Conservation (phyloP, 2,113 vertebrate species). For the Crypturellus undulatus region DNA sequence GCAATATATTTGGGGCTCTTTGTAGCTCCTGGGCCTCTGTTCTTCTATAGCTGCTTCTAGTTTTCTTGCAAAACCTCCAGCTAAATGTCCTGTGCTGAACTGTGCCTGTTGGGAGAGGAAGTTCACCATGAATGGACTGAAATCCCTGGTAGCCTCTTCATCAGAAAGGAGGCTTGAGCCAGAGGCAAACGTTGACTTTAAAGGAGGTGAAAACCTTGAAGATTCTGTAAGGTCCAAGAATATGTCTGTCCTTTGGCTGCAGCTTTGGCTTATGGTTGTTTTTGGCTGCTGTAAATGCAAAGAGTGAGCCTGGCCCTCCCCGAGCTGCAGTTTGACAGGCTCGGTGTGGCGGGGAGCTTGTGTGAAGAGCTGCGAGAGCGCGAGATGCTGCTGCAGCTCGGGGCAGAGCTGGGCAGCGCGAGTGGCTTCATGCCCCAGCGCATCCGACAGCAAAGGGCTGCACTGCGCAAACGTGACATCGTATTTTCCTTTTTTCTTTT, state of each 20-base stretch:
- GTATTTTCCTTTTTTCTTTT: background rate
- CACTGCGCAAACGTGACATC: background rate
- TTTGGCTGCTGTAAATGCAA: background rate
- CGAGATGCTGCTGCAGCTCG: background rate
- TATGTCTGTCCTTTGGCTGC: background rate
- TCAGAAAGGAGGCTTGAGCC: background rate
- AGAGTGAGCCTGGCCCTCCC: background rate
- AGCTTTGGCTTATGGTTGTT: fast-evolving
- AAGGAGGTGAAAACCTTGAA: background rate
- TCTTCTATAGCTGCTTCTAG: slow-evolving; percentile 3
- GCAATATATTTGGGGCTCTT: slow-evolving; percentile 5
- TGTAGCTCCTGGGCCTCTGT: background rate
- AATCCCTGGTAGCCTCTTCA: background rate
- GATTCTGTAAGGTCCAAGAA: background rate
- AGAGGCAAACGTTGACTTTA: background rate
- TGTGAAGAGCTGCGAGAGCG: background rate
- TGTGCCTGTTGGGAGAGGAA: background rate
- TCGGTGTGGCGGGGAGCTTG: background rate
- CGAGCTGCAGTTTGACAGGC: background rate
- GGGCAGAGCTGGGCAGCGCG: background rate
- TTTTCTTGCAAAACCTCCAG: background rate
- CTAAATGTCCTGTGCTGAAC: background rate
- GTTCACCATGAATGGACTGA: background rate
- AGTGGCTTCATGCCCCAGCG: fast-evolving
- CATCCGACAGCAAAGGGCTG: background rate